Percentiles rank a stretch among this genome's conserved stretches.
Evolutionary conservation across 1,140 invertebrate species (phyloP).

Genomic region (Bombyx mandarina): DNA sequence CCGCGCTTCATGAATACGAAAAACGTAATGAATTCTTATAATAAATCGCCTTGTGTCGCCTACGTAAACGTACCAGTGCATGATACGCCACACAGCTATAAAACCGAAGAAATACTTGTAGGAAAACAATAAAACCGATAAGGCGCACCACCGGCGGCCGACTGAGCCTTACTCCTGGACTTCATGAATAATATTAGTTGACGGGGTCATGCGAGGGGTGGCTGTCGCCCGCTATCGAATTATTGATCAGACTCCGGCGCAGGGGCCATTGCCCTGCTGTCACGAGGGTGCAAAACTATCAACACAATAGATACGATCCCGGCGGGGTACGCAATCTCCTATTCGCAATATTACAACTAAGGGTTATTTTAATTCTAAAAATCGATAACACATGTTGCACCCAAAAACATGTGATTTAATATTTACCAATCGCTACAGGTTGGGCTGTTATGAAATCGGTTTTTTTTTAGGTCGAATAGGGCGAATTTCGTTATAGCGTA

Average conservation of each 20-base stretch:
- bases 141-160: constrained; percentile 29
- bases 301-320: constrained; percentile 15
- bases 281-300: constrained; percentile 29
- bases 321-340: constrained; percentile 17
- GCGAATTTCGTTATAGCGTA: no score
- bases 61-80: constrained; percentile 57
- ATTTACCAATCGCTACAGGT: no score
- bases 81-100: constrained; percentile 42
- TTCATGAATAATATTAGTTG: constrained; percentile 26
- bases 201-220: constrained; percentile 18
- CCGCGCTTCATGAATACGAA: constrained; percentile 22
- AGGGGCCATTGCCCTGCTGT: constrained; percentile 35
- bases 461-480: no score
- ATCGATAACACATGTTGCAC: constrained; percentile 22
- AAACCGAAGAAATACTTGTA: constrained; percentile 53
- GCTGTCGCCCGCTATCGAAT: constrained; percentile 27
- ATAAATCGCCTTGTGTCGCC: constrained; percentile 26
- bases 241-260: constrained; percentile 64
- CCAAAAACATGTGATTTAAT: constrained; percentile 1
- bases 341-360: constrained; percentile 20
- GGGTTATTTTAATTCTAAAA: constrained; percentile 21
- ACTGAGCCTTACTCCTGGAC: constrained; percentile 13
- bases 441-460: no score
- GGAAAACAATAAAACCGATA: constrained; percentile 65
- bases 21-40: constrained; percentile 39